phyloP scores from a whole-genome alignment of 2,113 vertebrate genomes.

The Barnardius zonarius region DNA sequence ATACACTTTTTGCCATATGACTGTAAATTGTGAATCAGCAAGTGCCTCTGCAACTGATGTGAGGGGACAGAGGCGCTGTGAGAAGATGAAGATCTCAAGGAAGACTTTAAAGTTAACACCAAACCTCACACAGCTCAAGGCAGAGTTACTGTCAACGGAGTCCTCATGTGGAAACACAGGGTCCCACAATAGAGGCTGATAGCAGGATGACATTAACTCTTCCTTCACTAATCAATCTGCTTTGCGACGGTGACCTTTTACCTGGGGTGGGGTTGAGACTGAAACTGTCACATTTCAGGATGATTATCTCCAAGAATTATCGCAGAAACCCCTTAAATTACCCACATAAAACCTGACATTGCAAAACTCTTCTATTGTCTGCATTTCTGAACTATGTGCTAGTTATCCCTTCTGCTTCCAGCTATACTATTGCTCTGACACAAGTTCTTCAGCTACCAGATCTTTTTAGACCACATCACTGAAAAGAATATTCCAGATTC shows the following conservation, averaged over 20 bases:
- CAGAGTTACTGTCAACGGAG: neutral
- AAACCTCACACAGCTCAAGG: neutral
- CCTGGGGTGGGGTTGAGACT: neutral
- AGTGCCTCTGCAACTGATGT: neutral
- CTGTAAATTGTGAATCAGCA: neutral
- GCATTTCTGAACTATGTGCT: neutral
- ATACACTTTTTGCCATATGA: neutral
- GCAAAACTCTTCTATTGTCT: neutral
- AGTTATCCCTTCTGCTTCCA: neutral
- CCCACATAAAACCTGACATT: neutral
- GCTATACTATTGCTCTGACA: neutral
- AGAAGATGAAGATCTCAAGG: neutral
- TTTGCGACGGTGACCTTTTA: neutral
- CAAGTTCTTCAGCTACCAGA: neutral
- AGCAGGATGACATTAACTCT: neutral
- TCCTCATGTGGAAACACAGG: neutral
- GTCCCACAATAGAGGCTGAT: neutral
- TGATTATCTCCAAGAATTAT: neutral
- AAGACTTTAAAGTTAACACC: neutral
- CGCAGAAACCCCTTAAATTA: neutral
- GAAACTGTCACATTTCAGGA: neutral
- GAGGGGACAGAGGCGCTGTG: neutral
- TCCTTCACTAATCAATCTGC: neutral
- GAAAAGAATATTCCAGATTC: neutral
- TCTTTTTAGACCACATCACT: neutral